Conservation (phyloP, 2,888 invertebrate genomes). For the Eupithecia exiguata region DNA sequence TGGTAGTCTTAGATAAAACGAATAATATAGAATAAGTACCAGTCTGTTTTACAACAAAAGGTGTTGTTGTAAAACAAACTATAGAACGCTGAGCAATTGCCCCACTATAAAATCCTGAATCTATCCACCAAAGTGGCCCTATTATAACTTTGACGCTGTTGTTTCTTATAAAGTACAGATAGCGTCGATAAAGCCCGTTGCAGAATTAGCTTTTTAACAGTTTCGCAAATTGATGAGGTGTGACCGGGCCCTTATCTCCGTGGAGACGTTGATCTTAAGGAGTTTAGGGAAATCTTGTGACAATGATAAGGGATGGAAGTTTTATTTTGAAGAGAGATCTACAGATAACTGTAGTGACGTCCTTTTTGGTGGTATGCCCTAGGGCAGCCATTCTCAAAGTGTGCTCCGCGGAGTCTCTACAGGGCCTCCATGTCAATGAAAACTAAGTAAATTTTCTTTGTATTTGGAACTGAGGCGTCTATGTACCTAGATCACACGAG, state of each 20-base stretch:
- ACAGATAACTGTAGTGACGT: not conserved
- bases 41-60: not conserved
- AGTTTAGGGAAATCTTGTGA: slow-evolving; percentile 40
- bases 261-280: slow-evolving; percentile 42
- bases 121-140: slow-evolving; percentile 38
- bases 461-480: too few species aligned
- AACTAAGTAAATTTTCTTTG: too few species aligned
- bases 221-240: slow-evolving; percentile 60
- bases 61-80: not conserved
- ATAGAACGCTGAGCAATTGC: not conserved
- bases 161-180: slow-evolving; percentile 45
- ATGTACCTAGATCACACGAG: too few species aligned
- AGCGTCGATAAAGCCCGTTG: slow-evolving; percentile 46
- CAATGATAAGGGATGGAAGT: slow-evolving; percentile 28
- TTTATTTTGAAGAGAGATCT: slow-evolving; percentile 21
- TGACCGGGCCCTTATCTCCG: slow-evolving; percentile 47
- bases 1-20: not conserved
- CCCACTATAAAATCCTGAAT: slow-evolving; percentile 41
- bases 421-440: too few species aligned
- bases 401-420: too few species aligned
- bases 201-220: slow-evolving; percentile 59
- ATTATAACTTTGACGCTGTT: slow-evolving; percentile 43
- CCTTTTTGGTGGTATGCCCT: not conserved
- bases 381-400: too few species aligned
- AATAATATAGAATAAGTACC: too few species aligned